phyloP scores from a whole-genome alignment of 2,113 vertebrate species.

The Glaucidium brasilianum region DNA sequence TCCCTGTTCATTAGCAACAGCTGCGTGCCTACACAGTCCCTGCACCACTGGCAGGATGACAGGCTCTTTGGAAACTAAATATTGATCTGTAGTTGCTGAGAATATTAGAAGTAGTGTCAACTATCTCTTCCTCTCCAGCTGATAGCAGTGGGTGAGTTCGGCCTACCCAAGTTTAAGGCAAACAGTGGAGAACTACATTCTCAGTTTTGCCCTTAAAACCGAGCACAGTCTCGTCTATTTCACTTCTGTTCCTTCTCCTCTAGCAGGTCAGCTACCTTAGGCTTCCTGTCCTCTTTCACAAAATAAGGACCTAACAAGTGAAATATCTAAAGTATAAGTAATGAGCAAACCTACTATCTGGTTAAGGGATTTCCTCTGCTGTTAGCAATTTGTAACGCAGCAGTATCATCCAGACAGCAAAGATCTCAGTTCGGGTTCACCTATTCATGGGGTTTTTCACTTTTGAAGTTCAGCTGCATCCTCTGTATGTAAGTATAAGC shows the following conservation, averaged over 20 bases:
- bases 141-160: not conserved
- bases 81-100: not conserved
- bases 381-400: not conserved
- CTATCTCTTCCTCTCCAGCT: not conserved
- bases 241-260: not conserved
- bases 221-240: not conserved
- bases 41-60: not conserved
- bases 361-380: not conserved
- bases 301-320: not conserved
- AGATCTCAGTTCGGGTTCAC: not conserved
- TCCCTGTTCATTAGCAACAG: not conserved
- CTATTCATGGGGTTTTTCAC: not conserved
- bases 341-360: not conserved
- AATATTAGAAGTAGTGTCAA: not conserved
- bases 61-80: not conserved
- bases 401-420: not conserved
- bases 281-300: not conserved
- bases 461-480: not conserved
- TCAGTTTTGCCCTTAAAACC: not conserved
- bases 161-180: not conserved
- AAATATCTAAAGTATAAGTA: not conserved
- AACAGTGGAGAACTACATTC: not conserved
- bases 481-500: not conserved
- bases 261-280: not conserved
- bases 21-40: not conserved